Conservation (phyloP, 2,888 invertebrate genomes). For the Coelopa pilipes region DNA sequence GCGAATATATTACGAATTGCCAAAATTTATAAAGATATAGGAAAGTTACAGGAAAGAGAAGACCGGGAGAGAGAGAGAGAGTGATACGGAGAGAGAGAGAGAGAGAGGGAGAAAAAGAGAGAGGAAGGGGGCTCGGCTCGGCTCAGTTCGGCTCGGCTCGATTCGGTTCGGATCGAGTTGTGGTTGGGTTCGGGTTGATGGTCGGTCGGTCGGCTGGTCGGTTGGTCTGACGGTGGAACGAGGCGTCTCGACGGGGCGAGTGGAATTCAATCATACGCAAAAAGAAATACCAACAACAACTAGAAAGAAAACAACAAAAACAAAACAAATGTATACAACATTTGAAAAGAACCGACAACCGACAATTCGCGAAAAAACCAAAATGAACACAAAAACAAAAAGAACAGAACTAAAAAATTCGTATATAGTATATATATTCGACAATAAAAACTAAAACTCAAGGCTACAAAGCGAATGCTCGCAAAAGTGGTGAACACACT, state of each 20-base stretch:
- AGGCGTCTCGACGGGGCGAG: background rate
- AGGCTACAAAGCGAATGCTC: slow-evolving; percentile 13
- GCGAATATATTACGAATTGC: slow-evolving; percentile 5
- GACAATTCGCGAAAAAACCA: slow-evolving; percentile 3
- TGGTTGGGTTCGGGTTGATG: background rate
- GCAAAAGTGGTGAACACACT: slow-evolving; percentile 8
- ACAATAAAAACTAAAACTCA: slow-evolving; percentile 5
- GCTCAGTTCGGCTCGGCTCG: too few relatives aligned
- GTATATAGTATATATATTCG: background rate
- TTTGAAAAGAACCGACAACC: slow-evolving; percentile 19
- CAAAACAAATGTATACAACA: slow-evolving; percentile 1
- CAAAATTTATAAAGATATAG: background rate
- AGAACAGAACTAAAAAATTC: background rate
- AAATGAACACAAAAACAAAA: background rate
- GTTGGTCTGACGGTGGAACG: background rate
- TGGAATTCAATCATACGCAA: slow-evolving; percentile 17
- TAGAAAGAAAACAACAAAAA: background rate
- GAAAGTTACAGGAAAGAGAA: background rate
- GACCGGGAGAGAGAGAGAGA: background rate
- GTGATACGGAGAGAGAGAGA: background rate
- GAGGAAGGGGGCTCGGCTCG: too few relatives aligned
- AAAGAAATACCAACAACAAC: background rate
- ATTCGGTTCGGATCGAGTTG: too few relatives aligned
- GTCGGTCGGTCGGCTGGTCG: background rate
- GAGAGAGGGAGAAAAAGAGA: background rate